Evolutionary conservation across 2,113 vertebrate genomes (phyloP).

Genomic region (Echinops telfairi): DNA sequence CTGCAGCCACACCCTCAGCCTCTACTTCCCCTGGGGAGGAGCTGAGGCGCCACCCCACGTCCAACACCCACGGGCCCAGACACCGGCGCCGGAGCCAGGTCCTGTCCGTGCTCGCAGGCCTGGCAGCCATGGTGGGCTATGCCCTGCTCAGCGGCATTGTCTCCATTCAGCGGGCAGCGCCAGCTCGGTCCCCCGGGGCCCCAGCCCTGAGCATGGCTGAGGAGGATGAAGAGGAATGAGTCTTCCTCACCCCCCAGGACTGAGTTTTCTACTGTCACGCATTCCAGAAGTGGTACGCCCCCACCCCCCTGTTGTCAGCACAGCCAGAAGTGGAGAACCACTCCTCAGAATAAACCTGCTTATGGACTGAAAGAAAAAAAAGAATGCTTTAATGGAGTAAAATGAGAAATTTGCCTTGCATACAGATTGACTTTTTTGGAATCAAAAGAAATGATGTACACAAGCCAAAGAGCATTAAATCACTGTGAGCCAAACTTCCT

Average conservation of each 20-base stretch:
- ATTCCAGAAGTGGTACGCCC: conserved; percentile 70
- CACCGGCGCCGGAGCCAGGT: too few relatives aligned
- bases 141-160: conserved; percentile 94
- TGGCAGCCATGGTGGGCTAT: too few relatives aligned
- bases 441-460: background rate
- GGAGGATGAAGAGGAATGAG: conserved; percentile 87
- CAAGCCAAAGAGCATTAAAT: background rate
- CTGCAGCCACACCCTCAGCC: conserved; percentile 92
- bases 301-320: background rate
- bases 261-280: conserved; percentile 75
- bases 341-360: conserved; percentile 75
- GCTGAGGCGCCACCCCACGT: conserved; percentile 82
- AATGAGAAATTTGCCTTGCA: background rate
- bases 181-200: background rate
- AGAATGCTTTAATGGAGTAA: background rate
- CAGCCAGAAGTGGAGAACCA: conserved; percentile 35
- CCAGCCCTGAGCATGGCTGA: conserved; percentile 75
- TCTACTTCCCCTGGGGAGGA: conserved; percentile 93
- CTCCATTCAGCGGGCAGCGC: conserved; percentile 88
- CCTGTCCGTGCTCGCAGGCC: too few relatives aligned
- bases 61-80: conserved; percentile 47
- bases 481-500: background rate
- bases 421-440: conserved; percentile 12
- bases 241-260: background rate
- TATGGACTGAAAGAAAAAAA: background rate